Percentiles rank a stretch among this genome's conserved stretches.
Conservation (phyloP, 2,888 invertebrate genomes). For the Tanypteryx hageni region DNA sequence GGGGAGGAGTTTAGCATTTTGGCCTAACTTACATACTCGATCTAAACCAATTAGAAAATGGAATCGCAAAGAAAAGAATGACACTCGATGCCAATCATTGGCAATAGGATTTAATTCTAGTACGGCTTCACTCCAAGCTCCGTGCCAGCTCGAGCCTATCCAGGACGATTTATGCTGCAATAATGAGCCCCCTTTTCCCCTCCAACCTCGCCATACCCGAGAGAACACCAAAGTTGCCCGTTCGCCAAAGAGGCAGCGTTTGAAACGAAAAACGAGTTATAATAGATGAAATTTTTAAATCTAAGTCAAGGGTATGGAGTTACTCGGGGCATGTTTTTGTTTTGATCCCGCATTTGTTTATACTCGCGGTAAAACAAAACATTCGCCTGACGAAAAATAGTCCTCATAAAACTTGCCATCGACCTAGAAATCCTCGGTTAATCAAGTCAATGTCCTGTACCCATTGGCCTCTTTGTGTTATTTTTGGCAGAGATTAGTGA, state of each 20-base stretch:
- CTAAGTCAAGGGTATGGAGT: not conserved
- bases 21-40: not conserved
- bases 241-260: not conserved
- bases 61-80: not conserved
- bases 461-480: not conserved
- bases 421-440: constrained; percentile 23
- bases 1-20: not conserved
- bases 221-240: not conserved
- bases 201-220: not conserved
- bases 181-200: not conserved
- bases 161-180: not conserved
- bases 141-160: not conserved
- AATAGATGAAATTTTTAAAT: not conserved
- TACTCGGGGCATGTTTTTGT: not conserved
- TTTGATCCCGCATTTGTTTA: not conserved
- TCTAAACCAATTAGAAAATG: constrained; percentile 1
- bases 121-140: not conserved
- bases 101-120: constrained; percentile 18
- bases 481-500: not conserved
- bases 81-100: constrained; percentile 9
- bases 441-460: constrained; percentile 2
- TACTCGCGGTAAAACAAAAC: not conserved
- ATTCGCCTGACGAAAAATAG: not conserved
- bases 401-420: not conserved
- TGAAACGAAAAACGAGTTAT: not conserved